Base-by-base conservation (phyloP, 2,113 vertebrate species). In the Nematolebias whitei region DNA sequence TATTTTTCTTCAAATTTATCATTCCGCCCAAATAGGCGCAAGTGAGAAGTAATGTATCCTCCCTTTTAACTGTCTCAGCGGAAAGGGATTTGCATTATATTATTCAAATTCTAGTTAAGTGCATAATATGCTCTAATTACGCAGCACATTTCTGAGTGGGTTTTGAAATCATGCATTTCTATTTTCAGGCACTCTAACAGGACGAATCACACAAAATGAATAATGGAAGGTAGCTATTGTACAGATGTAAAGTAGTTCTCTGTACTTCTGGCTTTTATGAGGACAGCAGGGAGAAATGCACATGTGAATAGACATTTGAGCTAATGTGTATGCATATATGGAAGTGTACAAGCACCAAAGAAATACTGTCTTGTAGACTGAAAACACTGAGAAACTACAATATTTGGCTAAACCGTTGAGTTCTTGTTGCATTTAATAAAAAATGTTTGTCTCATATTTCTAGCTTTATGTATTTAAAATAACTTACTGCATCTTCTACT, bases 121-220 rank as follows among this genome's bases (percentile, higher is more conserved):
- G 82, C 83, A 86, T 88, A 88, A 88, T 86, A 84, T 35, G 40
- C 63, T 63, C 76, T 87, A 88, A 89, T 90, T 90, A 85, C 76
- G 84, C 9, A 38, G 50, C 75, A 68, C 70, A 81, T 68, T 74
- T 80, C 64, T 45, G 70, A 80, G 68, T 78, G 81, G 66, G 61
- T 87, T 88, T 87, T 79, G 63, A 85, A 86, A 80, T 82, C 56
- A 76, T 79, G 78, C 74, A 82, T 86, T 83, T 67, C 48, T 77
- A 83, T 80, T 88, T 75, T 65, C 63, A 63, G 66, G 56, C 77
- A 52, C 67, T 61, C 77, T 55, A 76, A 69, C 69, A 45, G 59
- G 78, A 65, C 74, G 61, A 83, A 80, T 82, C 77, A 68, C 58
- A 77, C 18, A 24, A 55, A 78, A 79, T 75, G 56, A 85, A 84